Evolutionary conservation across 2,113 vertebrate genomes (phyloP).

Genomic region (Alaudala cheleensis): DNA sequence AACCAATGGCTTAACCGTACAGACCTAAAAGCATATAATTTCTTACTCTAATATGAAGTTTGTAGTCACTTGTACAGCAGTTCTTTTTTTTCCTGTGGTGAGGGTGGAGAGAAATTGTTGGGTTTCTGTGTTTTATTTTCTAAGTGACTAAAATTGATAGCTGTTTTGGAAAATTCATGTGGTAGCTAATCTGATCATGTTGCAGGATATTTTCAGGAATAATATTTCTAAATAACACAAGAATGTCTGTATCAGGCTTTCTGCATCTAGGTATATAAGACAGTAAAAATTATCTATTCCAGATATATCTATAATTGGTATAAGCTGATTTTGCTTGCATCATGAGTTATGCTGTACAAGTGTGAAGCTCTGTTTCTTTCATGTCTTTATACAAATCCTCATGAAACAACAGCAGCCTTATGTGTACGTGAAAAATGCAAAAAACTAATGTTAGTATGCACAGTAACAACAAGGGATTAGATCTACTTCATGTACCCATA

Average conservation of each 20-base stretch:
- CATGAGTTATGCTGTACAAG: neutral
- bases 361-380: neutral
- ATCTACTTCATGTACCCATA: neutral
- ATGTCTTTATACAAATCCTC: neutral
- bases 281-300: neutral
- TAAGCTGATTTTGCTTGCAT: neutral
- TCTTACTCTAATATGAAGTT: slow-evolving; percentile 13
- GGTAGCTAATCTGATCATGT: slow-evolving; percentile 3
- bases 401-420: neutral
- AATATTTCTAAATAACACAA: neutral
- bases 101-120: neutral
- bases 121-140: slow-evolving; percentile 18
- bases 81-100: slow-evolving; percentile 15
- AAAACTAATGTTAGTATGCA: neutral
- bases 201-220: neutral
- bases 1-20: neutral
- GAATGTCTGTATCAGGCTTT: neutral
- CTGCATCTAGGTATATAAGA: neutral
- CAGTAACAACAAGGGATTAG: neutral
- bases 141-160: slow-evolving; percentile 36
- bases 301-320: neutral
- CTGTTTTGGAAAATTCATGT: slow-evolving; percentile 41
- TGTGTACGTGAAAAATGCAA: neutral
- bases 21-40: slow-evolving; percentile 8
- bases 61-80: neutral